Percentiles rank a stretch among this genome's conserved stretches.
Conservation (phyloP, 2,888 invertebrate species). For the Hirtodrosophila alboralis region DNA sequence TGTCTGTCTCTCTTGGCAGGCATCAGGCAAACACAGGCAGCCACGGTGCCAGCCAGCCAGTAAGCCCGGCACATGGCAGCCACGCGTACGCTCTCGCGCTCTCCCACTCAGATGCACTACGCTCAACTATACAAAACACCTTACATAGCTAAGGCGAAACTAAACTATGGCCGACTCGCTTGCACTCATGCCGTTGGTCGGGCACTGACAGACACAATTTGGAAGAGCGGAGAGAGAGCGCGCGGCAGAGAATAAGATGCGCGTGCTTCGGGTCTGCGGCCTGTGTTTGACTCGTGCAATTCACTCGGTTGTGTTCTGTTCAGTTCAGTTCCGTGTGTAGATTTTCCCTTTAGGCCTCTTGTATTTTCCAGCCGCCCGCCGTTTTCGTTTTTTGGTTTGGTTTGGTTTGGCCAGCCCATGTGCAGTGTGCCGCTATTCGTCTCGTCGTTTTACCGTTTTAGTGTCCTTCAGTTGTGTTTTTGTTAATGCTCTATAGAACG, state of each 20-base stretch:
- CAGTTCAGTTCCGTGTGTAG: conserved; percentile 36
- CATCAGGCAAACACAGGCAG: conserved; percentile 14
- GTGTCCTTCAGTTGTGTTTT: conserved; percentile 55
- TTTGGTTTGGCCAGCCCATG: conserved; percentile 54
- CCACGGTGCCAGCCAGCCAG: conserved; percentile 61
- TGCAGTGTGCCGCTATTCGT: conserved; percentile 68
- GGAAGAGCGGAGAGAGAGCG: conserved; percentile 31
- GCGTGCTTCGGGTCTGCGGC: conserved; percentile 61
- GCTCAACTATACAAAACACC: conserved; percentile 72
- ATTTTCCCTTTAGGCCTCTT: conserved; percentile 73
- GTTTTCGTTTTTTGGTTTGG: conserved; percentile 35
- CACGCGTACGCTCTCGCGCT: conserved; percentile 70
- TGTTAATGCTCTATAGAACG: conserved; percentile 38
- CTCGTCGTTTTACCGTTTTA: conserved; percentile 48
- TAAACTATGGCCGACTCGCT: conserved; percentile 67
- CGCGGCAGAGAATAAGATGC: conserved; percentile 62
- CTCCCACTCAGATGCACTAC: conserved; percentile 74
- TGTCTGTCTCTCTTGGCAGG: conserved; percentile 40
- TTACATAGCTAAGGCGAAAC: conserved; percentile 73
- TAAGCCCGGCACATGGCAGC: conserved; percentile 71
- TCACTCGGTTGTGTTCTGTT: too few species aligned
- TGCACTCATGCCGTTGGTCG: conserved; percentile 32
- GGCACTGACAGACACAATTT: conserved; percentile 4
- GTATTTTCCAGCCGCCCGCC: conserved; percentile 66
- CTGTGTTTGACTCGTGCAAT: conserved; percentile 43